Percentiles rank a stretch among this genome's conserved stretches.
Conservation (phyloP, 2,888 invertebrate species). For the Nebria brevicollis region DNA sequence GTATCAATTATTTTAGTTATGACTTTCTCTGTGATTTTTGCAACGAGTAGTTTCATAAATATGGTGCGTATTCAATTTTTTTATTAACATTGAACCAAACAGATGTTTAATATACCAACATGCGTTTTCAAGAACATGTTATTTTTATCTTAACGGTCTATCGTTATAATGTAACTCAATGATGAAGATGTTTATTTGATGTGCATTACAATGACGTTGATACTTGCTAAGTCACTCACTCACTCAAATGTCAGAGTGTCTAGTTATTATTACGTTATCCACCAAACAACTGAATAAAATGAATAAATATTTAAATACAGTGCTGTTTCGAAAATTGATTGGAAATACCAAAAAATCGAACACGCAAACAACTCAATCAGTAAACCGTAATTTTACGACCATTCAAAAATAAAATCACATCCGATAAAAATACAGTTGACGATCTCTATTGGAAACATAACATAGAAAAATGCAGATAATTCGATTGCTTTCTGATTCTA, state of each 20-base stretch:
- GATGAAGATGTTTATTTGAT: background rate
- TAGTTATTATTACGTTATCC: no score
- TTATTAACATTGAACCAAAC: background rate
- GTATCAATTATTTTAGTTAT: background rate
- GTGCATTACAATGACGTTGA: background rate
- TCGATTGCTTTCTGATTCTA: slow-evolving; percentile 1
- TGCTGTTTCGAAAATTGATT: no score
- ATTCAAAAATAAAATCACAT: background rate
- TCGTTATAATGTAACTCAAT: background rate
- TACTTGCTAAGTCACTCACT: background rate
- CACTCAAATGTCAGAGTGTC: background rate
- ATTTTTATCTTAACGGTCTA: background rate
- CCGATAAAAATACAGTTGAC: background rate
- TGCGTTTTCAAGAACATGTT: background rate
- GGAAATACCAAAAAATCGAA: no score
- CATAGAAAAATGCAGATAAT: background rate
- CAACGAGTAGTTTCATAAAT: background rate
- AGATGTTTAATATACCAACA: background rate
- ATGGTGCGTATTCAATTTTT: background rate
- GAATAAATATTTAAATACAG: no score
- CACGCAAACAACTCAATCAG: background rate
- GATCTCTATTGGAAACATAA: background rate
- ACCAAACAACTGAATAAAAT: no score
- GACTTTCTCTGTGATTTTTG: background rate
- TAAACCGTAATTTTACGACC: background rate